Evolutionary conservation across 2,888 invertebrate genomes (phyloP), one percentile per base, ranked within the genome.

Genomic region (Linnaemya vulpina): DNA sequence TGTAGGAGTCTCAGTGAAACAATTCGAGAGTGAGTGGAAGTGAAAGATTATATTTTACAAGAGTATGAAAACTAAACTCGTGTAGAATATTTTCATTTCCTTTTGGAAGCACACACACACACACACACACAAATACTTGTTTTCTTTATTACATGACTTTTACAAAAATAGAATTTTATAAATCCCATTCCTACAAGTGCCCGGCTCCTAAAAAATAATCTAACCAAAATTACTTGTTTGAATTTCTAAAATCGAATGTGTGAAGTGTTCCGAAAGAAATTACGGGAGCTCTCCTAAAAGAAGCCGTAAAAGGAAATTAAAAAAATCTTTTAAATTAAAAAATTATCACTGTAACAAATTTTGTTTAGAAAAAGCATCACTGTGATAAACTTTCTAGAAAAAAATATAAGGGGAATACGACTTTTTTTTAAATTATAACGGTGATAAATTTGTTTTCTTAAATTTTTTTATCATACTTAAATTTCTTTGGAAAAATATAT

Each of bases 1-100:
- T 25, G 43, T 17, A 38, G 62, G 53, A 78, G 70, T 60, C 51
- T 78, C 60, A 25, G 25, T 51, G 38, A 13, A 43, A 25, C 62
- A 38, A 7, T 40, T 49, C 62, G 15, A n/a, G 35, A 51, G 51
- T 20, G 62, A 78, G 62, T 43, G 43, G 70, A 62, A 62, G 60
- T 70, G 10, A 53, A 40, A 53, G 20, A 62, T 25, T 53, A 46
- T 49, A 40, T 38, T 46, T 58, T 43, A 25, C 17, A 13, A 55
- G 55, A 55, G 67, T 67, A 40, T 38, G 40, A 53, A 17, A 60
- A 25, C 17, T 15, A 46, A 77, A 49, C 58, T 49, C 38, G 35
- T 68, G 76, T 60, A 20, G 46, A 38, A 25, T 46, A n/a, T 51
- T 68, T 60, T 60, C 46, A 22, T 76, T 46, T 15, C 22, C 1